A percentile compares a stretch with the other conserved stretches of the same genome.
phyloP scores from a whole-genome alignment of 1,140 invertebrate species.

The Andricus grossulariae region DNA sequence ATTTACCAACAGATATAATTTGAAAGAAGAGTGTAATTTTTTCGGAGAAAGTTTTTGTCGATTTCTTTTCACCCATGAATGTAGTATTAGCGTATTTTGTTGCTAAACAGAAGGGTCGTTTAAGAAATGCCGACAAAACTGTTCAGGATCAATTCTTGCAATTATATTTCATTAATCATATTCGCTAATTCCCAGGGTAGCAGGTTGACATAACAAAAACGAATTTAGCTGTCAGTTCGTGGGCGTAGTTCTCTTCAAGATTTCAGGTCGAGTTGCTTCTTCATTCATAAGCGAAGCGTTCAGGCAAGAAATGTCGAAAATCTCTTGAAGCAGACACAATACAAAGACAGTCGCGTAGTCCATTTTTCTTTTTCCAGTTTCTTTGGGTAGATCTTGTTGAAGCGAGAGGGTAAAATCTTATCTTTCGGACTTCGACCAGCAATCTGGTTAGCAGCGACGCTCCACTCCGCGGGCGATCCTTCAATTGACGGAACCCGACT shows the following conservation, averaged over 20 bases:
- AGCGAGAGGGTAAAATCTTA: conserved; percentile 43
- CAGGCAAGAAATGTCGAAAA: conserved; percentile 26
- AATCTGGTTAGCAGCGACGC: conserved; percentile 59
- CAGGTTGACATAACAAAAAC: conserved; percentile 29
- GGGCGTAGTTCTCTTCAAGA: conserved; percentile 20
- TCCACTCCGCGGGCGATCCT: conserved; percentile 45
- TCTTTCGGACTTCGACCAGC: conserved; percentile 57
- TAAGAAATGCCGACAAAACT: not conserved
- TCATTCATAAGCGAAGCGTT: conserved; percentile 27
- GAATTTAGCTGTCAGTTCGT: conserved; percentile 30
- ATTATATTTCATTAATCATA: conserved; percentile 11
- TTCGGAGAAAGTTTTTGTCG: no score
- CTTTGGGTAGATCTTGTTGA: conserved; percentile 2
- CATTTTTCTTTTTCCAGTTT: conserved; percentile 26
- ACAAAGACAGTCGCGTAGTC: conserved; percentile 19
- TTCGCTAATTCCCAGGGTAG: conserved; percentile 8
- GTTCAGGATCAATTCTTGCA: not conserved
- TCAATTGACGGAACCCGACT: conserved; percentile 50
- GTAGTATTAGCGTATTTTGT: no score
- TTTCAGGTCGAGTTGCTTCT: conserved; percentile 35
- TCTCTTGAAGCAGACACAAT: not conserved
- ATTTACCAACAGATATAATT: no score
- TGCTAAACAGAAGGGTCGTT: no score
- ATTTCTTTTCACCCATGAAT: no score
- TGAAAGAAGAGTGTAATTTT: no score